Base-by-base conservation (phyloP, 2,888 invertebrate species). In the Phalangium opilio region DNA sequence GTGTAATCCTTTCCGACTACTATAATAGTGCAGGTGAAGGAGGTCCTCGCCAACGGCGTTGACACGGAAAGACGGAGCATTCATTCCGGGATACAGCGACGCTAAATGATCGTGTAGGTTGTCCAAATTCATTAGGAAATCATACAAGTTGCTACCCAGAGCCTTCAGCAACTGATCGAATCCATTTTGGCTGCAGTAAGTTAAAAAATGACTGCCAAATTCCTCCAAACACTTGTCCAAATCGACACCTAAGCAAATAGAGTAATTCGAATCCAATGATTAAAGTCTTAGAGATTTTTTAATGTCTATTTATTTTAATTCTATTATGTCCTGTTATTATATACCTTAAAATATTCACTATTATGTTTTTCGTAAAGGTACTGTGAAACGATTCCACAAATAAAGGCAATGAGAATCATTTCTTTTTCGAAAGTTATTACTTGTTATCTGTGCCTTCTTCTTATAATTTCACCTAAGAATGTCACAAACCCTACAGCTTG, bases 31-130 rank as follows among this genome's bases (percentile, higher is more conserved):
- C 20, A 60, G 49, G 19, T 49, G 43, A 39, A 60, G 41, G 38
- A 50, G 46, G 17, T 54, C 51, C 3, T 49, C 53, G 11, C 47
- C 45, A 12, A 48, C 48, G 32, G 41, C 49, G 11, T 51, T 54
- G 43, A 56, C 64, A 60, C 65, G 60, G 59, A 66, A 66, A 4
- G 63, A 64, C 0, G 66, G 66, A 4, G 66, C 62, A 21, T 57
- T 54, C 44, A 66, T 64, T 44, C 63, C 61, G 45, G 60, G 63
- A 53, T 66, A 66, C 19, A 60, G 57, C 48, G 64, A 56, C 12
- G 62, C 60, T 45, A 66, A 55, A 19, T 66, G 59, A 10, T 64
- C 59, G 49, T 58, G 58, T 11, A 58, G 51, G 49, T 51, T 50
- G 44, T 58, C 58, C 41, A 59, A 46, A 41, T 59, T 54, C 11